Evolutionary conservation across 2,797 vertebrate species (phyloP), one percentile per base, ranked within the genome.

Genomic region (Spinus olivaceus): DNA sequence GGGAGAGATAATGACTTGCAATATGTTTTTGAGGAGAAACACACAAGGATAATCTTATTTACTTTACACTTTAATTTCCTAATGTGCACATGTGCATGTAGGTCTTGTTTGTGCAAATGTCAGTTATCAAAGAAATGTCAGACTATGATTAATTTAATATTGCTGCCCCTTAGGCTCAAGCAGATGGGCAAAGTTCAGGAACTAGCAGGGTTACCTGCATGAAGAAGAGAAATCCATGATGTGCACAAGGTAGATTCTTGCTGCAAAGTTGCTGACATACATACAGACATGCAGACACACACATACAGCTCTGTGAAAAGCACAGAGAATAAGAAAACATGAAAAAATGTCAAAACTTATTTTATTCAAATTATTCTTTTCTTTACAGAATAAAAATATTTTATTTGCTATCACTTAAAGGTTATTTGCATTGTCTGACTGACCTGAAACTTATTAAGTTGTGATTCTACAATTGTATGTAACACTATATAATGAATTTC

Each of bases 1-100:
- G 61, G 57, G 47, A 83, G 72, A 89, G 91, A 94, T 95, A 95
- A 95, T 86, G 76, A 94, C 70, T 93, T 78, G 65, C 94, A 94
- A 88, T 80, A 87, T 50, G 76, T 80, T 97, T 96, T 92, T 95
- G 93, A 96, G 80, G 92, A 95, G 88, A 92, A 92, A 85, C 84
- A 93, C 56, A 44, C 50, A 78, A 78, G 30, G 59, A 44, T 96
- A 94, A 96, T 95, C 65, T 93, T 92, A 83, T 96, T 96, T 95
- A 89, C 79, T 92, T 95, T 91, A 93, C 92, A 95, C 96, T 94
- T 97, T 90, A 87, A 95, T 95, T 95, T 97, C 93, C 91, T 93
- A 91, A 86, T 6, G 12, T 54, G 92, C 87, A 88, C 84, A 51
- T 76, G 88, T 74, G 63, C 84, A 49, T 69, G 69, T 37, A 81